A percentile compares a stretch with the other conserved stretches of the same genome.
phyloP scores from a whole-genome alignment of 2,888 invertebrate species.

The Micoletzkya japonica region DNA sequence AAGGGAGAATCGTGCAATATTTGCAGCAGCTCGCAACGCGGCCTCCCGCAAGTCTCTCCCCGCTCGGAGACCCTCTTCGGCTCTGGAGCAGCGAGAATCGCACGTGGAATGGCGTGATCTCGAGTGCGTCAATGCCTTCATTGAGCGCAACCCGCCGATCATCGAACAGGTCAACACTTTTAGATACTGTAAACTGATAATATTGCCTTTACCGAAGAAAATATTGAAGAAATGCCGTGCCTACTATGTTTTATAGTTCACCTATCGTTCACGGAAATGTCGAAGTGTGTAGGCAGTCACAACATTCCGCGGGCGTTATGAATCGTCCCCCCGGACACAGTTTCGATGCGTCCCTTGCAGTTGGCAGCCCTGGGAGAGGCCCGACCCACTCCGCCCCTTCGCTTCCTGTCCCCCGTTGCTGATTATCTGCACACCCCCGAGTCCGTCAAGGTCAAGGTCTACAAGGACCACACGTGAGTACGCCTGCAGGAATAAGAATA shows the following conservation, averaged over 20 bases:
- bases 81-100: neutral
- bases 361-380: neutral
- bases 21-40: conserved; percentile 13
- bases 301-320: too few species aligned
- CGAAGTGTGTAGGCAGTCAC: neutral
- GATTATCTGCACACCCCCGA: conserved; percentile 51
- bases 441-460: conserved; percentile 54
- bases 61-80: neutral
- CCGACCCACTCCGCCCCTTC: conserved; percentile 4
- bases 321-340: too few species aligned
- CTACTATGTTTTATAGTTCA: neutral
- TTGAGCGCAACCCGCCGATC: neutral
- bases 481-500: neutral
- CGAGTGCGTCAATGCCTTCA: conserved; percentile 23
- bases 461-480: conserved; percentile 48
- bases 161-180: conserved; percentile 1
- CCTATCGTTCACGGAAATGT: neutral
- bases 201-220: neutral
- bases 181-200: neutral
- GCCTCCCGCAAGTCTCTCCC: conserved; percentile 12
- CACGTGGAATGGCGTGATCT: neutral
- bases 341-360: neutral
- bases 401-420: conserved; percentile 45
- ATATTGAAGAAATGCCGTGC: neutral
- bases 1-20: neutral